These are phyloP conservation scores for Motacilla alba DNA, from an alignment of 2,113 vertebrate species.

Conservation along the genomic window DNA sequence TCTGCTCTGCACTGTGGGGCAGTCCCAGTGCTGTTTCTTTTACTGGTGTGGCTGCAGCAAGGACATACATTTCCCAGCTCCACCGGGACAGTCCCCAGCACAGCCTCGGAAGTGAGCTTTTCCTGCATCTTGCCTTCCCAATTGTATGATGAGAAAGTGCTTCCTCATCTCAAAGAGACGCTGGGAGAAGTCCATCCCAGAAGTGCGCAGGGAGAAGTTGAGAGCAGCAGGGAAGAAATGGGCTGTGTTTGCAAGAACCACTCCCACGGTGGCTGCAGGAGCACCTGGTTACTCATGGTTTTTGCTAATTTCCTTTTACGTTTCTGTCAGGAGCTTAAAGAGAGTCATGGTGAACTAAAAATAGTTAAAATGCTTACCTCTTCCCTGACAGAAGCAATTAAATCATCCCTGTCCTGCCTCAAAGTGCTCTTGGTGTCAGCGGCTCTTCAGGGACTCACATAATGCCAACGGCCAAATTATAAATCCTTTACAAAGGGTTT, in stretches of 20 bases:
- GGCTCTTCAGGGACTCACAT: not conserved
- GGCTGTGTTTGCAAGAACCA: not conserved
- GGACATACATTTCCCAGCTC: not conserved
- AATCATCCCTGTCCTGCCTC: not conserved
- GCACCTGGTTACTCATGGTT: not conserved
- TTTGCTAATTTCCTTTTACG: not conserved
- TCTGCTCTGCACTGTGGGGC: not conserved
- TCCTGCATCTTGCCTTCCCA: not conserved
- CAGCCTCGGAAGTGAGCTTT: not conserved
- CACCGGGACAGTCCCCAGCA: fast-evolving
- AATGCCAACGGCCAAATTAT: not conserved
- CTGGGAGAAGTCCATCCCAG: not conserved
- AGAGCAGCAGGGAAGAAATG: not conserved
- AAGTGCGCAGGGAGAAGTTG: not conserved
- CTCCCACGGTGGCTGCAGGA: fast-evolving
- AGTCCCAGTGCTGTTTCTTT: not conserved
- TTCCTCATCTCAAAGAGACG: not conserved
- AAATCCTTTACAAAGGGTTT: not conserved
- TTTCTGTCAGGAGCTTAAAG: not conserved
- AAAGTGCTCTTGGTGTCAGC: not conserved
- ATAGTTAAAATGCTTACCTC: not conserved
- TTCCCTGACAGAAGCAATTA: not conserved
- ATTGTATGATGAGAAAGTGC: not conserved
- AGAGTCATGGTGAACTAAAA: not conserved
- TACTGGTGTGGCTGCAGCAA: not conserved